Evolutionary conservation across 2,113 vertebrate genomes (phyloP), one percentile per base, ranked within the genome.

Genomic region (human (Homo sapiens)): DNA sequence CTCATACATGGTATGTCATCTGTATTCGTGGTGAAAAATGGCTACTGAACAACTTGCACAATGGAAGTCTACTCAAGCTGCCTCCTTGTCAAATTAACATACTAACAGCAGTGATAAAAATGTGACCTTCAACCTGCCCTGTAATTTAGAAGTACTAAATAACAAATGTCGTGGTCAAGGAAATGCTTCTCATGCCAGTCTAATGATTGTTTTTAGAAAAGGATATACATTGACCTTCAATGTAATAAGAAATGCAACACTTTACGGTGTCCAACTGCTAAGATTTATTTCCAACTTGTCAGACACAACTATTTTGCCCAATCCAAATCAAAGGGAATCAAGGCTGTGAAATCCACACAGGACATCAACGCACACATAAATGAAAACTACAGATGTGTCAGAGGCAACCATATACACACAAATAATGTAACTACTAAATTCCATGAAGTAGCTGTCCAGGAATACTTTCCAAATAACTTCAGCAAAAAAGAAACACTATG

Each of bases 211-310:
- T 72, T 99, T 99, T 93, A 98, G 98, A 78, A 45, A 87, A 0
- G 97, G 98, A 79, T 98, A 99, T 52, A 92, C 94, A 0, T 93
- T 99, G 75, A 98, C 91, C 5, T 93, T 99, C 84, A 96, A 97
- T 97, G 99, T 99, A 97, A 98, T 98, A 85, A 98, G 96, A 64
- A 84, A 94, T 27, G 12, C 30, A 16, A 95, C 73, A 40, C 9
- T 75, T 38, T 99, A 99, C 75, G 89, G 85, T 14, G 98, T 99
- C 0, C 90, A 97, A 23, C 98, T 98, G 78, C 96, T 99, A 85
- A 97, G 76, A 20, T 98, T 99, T 97, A 95, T 79, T 72, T 99
- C 98, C 98, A 99, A 99, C 79, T 98, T 99, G 61, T 99, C 98
- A 27, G 99, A 99, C 96, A 23, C 85, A 35, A 70, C 90, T 43